A percentile compares a stretch with the other conserved stretches of the same genome.
Conservation (phyloP, 2,797 vertebrate species). For the Hozukius guyotensis region DNA sequence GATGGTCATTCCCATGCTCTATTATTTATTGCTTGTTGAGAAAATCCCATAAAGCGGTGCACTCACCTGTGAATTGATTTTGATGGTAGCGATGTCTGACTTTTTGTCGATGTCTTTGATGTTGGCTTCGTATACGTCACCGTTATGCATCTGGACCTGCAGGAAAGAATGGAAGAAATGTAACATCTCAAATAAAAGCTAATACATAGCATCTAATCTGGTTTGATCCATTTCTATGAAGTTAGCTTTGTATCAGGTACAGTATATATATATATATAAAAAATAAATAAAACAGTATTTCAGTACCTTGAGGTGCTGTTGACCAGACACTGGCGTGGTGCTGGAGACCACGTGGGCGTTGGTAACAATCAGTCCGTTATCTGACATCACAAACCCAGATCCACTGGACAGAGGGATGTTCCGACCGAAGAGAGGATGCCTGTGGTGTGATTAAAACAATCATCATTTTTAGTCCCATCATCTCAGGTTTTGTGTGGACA, state of each 20-base stretch:
- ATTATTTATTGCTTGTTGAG: not conserved
- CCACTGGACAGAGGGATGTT: slow-evolving; percentile 92
- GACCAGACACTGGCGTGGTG: slow-evolving; percentile 83
- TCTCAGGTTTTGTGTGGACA: not conserved
- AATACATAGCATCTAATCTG: not conserved
- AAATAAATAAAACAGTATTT: not conserved
- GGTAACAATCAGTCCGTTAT: slow-evolving; percentile 92
- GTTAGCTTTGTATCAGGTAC: not conserved
- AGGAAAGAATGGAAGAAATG: not conserved
- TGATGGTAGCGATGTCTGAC: slow-evolving; percentile 95
- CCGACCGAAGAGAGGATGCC: slow-evolving; percentile 92
- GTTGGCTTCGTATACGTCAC: slow-evolving; percentile 89
- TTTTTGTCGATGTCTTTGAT: slow-evolving; percentile 96
- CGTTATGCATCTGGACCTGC: slow-evolving; percentile 89
- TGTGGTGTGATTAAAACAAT: slow-evolving; percentile 46
- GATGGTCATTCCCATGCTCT: too few relatives aligned
- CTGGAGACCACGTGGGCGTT: slow-evolving; percentile 94
- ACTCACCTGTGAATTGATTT: slow-evolving; percentile 89
- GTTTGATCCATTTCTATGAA: not conserved
- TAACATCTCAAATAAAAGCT: not conserved
- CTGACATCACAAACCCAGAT: slow-evolving; percentile 94
- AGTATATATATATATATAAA: too few relatives aligned
- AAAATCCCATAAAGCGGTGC: not conserved
- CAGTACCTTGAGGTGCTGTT: slow-evolving; percentile 88
- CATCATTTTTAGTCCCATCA: not conserved